Evolutionary conservation across 2,113 vertebrate species (phyloP).

Genomic region (Pleuronectes platessa): DNA sequence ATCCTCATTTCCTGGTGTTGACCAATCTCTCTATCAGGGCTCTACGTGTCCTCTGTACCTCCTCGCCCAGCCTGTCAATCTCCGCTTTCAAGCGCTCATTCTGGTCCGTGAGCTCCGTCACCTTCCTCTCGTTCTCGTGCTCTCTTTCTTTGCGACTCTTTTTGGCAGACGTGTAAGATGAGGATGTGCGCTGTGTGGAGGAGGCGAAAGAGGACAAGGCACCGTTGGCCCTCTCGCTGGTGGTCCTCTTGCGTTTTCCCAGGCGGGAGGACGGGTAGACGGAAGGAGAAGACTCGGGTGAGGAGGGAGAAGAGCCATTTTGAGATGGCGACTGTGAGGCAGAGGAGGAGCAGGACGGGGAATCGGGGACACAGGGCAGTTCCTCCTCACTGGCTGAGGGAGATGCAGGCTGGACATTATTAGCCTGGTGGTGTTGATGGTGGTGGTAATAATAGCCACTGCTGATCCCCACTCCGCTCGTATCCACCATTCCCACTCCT

Average conservation of each 20-base stretch:
- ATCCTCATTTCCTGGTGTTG: slow-evolving; percentile 82
- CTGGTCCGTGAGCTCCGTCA: slow-evolving; percentile 88
- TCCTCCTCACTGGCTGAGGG: slow-evolving; percentile 83
- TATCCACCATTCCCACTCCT: slow-evolving; percentile 75
- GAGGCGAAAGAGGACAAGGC: slow-evolving; percentile 69
- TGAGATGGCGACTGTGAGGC: slow-evolving; percentile 81
- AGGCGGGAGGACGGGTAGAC: slow-evolving; percentile 68
- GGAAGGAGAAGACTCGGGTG: slow-evolving; percentile 74
- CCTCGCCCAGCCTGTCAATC: slow-evolving; percentile 87
- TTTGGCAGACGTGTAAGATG: slow-evolving; percentile 80
- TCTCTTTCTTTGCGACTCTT: slow-evolving; percentile 88
- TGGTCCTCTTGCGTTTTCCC: slow-evolving; percentile 79
- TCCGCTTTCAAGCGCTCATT: slow-evolving; percentile 89
- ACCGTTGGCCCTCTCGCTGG: slow-evolving; percentile 65
- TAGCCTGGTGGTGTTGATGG: slow-evolving; percentile 70
- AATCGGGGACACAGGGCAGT: slow-evolving; percentile 80
- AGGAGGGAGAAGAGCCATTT: slow-evolving; percentile 81
- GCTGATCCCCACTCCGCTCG: slow-evolving; percentile 75
- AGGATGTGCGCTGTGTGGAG: slow-evolving; percentile 61
- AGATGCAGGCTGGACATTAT: slow-evolving; percentile 69
- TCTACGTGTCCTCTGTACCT: slow-evolving; percentile 88
- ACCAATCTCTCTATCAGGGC: slow-evolving; percentile 93
- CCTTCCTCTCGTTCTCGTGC: slow-evolving; percentile 88
- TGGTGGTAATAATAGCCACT: slow-evolving; percentile 75
- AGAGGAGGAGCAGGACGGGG: slow-evolving; percentile 82